A percentile compares a stretch with the other conserved stretches of the same genome.
phyloP scores from a whole-genome alignment of 2,113 vertebrate genomes.

The Ifrita kowaldi region DNA sequence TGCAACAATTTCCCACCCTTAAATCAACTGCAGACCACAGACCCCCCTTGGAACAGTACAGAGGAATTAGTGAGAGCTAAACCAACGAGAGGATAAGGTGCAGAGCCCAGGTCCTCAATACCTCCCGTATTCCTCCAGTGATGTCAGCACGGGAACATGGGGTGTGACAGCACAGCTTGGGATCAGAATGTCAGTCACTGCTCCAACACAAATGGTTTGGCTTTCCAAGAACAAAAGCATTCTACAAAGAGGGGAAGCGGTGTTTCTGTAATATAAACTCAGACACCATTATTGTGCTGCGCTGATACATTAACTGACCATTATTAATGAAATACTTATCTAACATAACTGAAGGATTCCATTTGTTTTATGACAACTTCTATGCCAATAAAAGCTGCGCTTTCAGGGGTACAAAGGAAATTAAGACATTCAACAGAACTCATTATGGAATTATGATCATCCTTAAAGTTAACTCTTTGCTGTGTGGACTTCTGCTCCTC shows the following conservation, averaged over 20 bases:
- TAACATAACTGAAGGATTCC: background rate
- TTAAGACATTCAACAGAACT: background rate
- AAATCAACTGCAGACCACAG: constrained; percentile 1
- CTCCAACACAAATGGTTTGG: background rate
- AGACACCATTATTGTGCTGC: background rate
- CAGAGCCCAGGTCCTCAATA: background rate
- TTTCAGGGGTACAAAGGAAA: background rate
- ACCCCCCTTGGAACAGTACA: background rate
- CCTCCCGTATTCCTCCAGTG: background rate
- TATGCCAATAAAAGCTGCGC: background rate
- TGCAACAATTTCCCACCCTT: constrained; percentile 7
- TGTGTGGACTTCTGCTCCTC: background rate
- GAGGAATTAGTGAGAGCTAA: background rate
- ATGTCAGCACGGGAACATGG: rapidly evolving
- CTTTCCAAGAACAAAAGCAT: constrained; percentile 47
- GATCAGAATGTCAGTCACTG: background rate
- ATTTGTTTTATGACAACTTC: background rate
- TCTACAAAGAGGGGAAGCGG: constrained; percentile 58
- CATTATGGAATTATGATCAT: background rate
- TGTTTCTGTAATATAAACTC: constrained; percentile 45
- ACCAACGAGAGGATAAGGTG: background rate
- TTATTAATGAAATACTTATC: background rate
- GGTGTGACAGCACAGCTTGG: background rate
- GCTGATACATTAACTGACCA: background rate
- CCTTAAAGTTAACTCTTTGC: background rate